These are phyloP conservation scores for Apis florea DNA, from an alignment of 1,140 invertebrate genomes.

Conservation along the genomic window DNA sequence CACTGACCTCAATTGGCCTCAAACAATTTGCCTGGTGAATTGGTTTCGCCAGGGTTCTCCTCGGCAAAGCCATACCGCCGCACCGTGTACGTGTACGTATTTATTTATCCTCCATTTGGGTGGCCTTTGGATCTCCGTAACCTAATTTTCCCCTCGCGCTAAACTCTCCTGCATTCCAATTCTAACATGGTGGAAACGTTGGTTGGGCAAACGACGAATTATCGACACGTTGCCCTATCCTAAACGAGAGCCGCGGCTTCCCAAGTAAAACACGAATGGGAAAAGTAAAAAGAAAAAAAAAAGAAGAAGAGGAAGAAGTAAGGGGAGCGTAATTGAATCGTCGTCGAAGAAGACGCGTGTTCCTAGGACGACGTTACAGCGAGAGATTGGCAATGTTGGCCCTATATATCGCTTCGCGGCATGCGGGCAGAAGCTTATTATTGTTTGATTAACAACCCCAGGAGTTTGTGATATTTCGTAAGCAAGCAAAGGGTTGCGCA, in stretches of 20 bases:
- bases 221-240: not conserved
- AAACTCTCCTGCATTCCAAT: not conserved
- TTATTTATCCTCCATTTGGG: slow-evolving; percentile 5
- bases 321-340: slow-evolving; percentile 49
- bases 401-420: slow-evolving; percentile 41
- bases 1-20: slow-evolving; percentile 53
- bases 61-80: not conserved
- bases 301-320: not conserved
- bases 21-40: slow-evolving; percentile 58
- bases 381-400: slow-evolving; percentile 35
- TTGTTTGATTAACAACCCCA: slow-evolving; percentile 63
- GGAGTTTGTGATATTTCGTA: slow-evolving; percentile 66
- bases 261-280: not conserved
- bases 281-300: not conserved
- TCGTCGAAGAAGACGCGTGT: slow-evolving; percentile 14
- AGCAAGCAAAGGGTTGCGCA: slow-evolving; percentile 64
- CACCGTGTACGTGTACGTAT: not conserved
- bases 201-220: not conserved
- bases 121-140: not conserved
- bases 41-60: slow-evolving; percentile 18
- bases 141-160: not conserved
- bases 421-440: slow-evolving; percentile 54
- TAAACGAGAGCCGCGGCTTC: not conserved
- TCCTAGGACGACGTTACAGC: not conserved
- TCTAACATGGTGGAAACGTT: not conserved